These are phyloP conservation scores for Aleadryas rufinucha DNA, from an alignment of 2,113 vertebrate genomes.

Conservation along the genomic window DNA sequence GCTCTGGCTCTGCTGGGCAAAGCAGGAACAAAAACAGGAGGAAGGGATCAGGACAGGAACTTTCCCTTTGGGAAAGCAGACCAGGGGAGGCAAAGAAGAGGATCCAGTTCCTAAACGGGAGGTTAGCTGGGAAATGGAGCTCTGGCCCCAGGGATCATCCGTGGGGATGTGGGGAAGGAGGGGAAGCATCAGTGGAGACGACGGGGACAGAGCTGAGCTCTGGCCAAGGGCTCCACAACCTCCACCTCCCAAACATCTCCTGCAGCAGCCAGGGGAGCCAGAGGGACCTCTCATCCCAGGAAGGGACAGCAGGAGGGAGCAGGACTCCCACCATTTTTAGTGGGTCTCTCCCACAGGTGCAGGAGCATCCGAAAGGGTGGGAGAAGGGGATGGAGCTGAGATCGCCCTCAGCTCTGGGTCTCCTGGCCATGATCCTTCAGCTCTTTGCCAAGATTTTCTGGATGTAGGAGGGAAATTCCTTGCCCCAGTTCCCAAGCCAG, in stretches of 20 bases:
- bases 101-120: background rate
- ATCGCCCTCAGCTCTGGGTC: background rate
- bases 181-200: background rate
- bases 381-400: background rate
- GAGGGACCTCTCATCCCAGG: background rate
- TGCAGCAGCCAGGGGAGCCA: background rate
- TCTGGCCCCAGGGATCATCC: background rate
- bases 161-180: background rate
- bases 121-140: background rate
- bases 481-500: background rate
- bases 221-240: background rate
- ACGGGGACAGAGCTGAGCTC: background rate
- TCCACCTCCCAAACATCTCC: background rate
- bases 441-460: background rate
- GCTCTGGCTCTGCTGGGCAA: background rate
- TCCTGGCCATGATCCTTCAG: background rate
- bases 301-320: background rate
- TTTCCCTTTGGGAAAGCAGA: fast-evolving
- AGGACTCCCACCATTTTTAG: background rate
- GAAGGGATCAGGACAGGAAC: too few species aligned
- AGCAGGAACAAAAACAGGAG: background rate
- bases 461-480: background rate
- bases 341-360: background rate
- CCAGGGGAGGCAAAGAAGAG: background rate
- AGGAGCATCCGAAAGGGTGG: background rate